phyloP scores from a whole-genome alignment of 2,797 vertebrate species.

The Gallinago nigripennis region DNA sequence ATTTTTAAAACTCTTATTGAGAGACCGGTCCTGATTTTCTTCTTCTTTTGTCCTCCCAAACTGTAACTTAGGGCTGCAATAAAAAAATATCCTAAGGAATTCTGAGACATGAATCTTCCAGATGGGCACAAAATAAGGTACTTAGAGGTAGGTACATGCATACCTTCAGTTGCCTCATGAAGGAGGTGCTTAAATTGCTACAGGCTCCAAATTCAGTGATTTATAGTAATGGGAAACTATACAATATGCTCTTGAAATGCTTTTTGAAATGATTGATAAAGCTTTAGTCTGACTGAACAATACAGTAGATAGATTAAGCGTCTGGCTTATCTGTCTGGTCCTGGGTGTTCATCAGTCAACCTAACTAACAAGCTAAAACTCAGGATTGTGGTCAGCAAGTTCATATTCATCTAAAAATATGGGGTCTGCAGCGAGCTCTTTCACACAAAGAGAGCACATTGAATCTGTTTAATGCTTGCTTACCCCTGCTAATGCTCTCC shows the following conservation, averaged over 20 bases:
- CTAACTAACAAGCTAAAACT: constrained; percentile 36
- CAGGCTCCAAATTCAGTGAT: constrained; percentile 2
- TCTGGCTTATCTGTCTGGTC: constrained; percentile 40
- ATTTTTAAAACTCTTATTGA: neutral
- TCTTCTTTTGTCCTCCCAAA: neutral
- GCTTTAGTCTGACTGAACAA: constrained; percentile 41
- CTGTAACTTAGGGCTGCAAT: neutral
- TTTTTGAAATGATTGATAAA: constrained; percentile 50
- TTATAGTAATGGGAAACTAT: constrained; percentile 39
- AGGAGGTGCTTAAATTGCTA: neutral
- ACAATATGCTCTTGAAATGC: constrained; percentile 39
- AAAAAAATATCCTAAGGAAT: neutral
- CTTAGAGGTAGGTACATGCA: neutral
- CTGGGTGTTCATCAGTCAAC: constrained; percentile 50
- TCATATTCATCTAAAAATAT: constrained; percentile 26
- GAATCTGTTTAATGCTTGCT: constrained; percentile 34
- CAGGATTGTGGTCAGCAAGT: constrained; percentile 41
- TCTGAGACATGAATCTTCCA: neutral
- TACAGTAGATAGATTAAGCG: constrained; percentile 55
- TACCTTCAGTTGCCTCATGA: neutral
- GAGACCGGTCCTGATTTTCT: neutral
- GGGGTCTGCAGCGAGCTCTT: neutral
- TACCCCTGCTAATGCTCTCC: neutral
- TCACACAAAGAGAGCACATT: constrained; percentile 31
- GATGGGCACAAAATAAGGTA: neutral